Percentiles rank a stretch among this genome's conserved stretches.
Evolutionary conservation across 2,888 invertebrate genomes (phyloP).

Genomic region (Hirtodrosophila duncani): DNA sequence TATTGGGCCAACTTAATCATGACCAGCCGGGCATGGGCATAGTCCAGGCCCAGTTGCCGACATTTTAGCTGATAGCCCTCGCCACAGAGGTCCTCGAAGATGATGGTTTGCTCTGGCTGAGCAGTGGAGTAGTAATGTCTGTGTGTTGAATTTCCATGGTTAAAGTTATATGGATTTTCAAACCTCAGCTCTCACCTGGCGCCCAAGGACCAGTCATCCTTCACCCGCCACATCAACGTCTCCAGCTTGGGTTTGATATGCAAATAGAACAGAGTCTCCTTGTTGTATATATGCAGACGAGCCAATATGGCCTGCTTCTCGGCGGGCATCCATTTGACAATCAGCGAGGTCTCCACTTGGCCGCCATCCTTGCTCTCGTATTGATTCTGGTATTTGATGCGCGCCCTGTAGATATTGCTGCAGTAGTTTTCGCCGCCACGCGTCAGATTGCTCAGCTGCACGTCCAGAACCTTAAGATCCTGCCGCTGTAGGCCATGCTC

Average conservation of each 20-base stretch:
- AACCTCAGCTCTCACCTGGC: constrained; percentile 59
- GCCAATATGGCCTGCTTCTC: constrained; percentile 77
- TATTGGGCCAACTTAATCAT: constrained; percentile 80
- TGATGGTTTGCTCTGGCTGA: constrained; percentile 73
- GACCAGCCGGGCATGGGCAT: constrained; percentile 78
- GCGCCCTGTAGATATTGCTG: constrained; percentile 74
- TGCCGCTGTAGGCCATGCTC: constrained; percentile 69
- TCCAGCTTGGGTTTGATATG: constrained; percentile 78
- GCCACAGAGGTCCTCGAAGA: constrained; percentile 77
- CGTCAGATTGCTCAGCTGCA: constrained; percentile 57
- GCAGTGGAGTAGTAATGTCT: constrained; percentile 73
- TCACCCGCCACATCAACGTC: constrained; percentile 75
- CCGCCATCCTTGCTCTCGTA: constrained; percentile 23
- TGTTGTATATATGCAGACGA: constrained; percentile 78
- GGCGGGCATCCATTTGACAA: constrained; percentile 73
- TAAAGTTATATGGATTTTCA: not conserved
- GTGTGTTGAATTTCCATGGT: no score
- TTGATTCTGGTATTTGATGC: constrained; percentile 54
- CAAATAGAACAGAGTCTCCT: constrained; percentile 78
- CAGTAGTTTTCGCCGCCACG: constrained; percentile 76
- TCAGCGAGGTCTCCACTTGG: constrained; percentile 52
- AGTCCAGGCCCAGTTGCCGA: constrained; percentile 80
- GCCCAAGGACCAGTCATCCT: constrained; percentile 57
- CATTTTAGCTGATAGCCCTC: constrained; percentile 80
- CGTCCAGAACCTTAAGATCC: constrained; percentile 59